These are phyloP conservation scores for Alloplasta piceator DNA, from an alignment of 2,888 invertebrate genomes.

Conservation along the genomic window DNA sequence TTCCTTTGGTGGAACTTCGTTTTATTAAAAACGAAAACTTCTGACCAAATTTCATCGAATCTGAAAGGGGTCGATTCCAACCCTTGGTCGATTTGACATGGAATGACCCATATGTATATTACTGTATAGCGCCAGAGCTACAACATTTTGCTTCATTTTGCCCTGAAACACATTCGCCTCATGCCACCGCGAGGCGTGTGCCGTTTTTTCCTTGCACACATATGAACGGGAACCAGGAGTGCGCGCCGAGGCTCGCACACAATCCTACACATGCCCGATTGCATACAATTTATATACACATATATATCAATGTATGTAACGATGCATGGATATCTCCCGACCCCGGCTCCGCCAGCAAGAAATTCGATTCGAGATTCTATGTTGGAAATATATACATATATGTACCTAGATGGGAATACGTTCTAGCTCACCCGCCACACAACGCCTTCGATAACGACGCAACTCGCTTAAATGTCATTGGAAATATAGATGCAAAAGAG, in stretches of 20 bases:
- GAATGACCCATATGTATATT: too few species aligned
- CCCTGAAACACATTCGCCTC: slow-evolving; percentile 70
- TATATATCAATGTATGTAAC: neutral
- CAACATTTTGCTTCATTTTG: slow-evolving; percentile 63
- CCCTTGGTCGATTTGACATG: too few species aligned
- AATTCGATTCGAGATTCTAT: slow-evolving; percentile 50
- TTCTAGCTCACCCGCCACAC: slow-evolving; percentile 58
- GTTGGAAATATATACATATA: slow-evolving; percentile 9
- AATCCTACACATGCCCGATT: neutral
- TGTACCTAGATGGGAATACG: slow-evolving; percentile 40
- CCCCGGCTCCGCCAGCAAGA: slow-evolving; percentile 39
- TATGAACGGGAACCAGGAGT: slow-evolving; percentile 41
- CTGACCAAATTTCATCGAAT: too few species aligned
- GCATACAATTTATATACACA: neutral
- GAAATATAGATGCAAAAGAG: slow-evolving; percentile 47
- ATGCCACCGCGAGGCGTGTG: slow-evolving; percentile 82
- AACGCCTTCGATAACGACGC: slow-evolving; percentile 73
- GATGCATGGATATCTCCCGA: slow-evolving; percentile 26
- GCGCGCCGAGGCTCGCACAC: slow-evolving; percentile 43
- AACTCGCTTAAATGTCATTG: slow-evolving; percentile 80
- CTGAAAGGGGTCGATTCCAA: too few species aligned
- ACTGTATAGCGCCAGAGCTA: slow-evolving; percentile 27
- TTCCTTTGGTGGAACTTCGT: too few species aligned
- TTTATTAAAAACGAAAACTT: too few species aligned
- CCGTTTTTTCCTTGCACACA: slow-evolving; percentile 72